Conservation (phyloP, 35 echinoderm and acorn worm species). For the Apostichopus californicus region DNA sequence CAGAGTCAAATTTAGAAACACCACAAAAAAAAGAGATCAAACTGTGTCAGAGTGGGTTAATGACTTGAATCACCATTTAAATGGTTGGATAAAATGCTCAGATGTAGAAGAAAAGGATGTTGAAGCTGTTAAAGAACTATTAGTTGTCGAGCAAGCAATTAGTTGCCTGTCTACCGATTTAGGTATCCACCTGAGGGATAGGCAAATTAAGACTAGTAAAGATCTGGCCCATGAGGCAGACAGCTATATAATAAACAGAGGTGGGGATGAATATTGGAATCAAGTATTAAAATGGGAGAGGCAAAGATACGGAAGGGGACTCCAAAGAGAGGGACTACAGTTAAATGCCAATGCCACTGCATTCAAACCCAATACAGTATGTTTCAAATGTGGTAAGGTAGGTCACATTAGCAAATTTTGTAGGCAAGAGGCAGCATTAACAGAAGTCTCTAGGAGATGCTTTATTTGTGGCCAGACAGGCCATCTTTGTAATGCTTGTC, state of each 20-base stretch:
- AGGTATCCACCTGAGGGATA: not conserved
- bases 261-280: too few species aligned
- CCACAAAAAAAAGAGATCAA: not conserved
- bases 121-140: not conserved
- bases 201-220: not conserved
- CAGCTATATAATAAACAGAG: not conserved
- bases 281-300: not conserved
- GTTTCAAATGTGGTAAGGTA: not conserved
- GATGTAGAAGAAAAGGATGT: not conserved
- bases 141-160: not conserved
- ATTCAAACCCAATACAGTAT: not conserved
- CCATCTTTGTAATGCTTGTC: too few species aligned
- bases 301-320: not conserved
- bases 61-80: not conserved
- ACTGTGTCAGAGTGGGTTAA: not conserved
- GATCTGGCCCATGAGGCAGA: too few species aligned
- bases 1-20: not conserved
- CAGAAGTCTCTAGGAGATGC: not conserved
- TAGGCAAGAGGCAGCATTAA: not conserved
- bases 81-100: slow-evolving; percentile 3
- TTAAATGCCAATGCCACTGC: not conserved
- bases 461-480: not conserved
- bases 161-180: not conserved
- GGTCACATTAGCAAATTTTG: not conserved
- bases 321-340: not conserved